Evolutionary conservation across 2,888 invertebrate genomes (phyloP), one percentile per base, ranked within the genome.

Genomic region (Cylindroiulus punctatus): DNA sequence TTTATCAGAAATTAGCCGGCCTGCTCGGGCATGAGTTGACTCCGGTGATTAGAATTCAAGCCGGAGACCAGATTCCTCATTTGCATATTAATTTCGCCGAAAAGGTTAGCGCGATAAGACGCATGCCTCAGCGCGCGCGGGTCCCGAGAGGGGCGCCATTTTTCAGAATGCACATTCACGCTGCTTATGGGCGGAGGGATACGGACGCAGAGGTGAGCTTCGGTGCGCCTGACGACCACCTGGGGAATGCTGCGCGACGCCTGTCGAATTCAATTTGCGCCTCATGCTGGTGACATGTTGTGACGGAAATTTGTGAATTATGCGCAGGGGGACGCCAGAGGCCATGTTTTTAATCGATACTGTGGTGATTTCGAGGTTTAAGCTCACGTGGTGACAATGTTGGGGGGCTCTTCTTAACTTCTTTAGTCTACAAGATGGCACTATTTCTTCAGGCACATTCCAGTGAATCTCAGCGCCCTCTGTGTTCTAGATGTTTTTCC

Each of bases 11-110:
- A n/a, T 57, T 57, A 57, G 57, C 57, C 17, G 17, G 17, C 17
- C 3, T 17, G 0, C 52, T 52, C 52, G 52, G 52, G 52, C 52
- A 52, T 19, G 5, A 17, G 52, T 52, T 52, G 52, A 52, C 52
- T 52, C 52, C 22, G n/a, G 57, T 22, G 57, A 57, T 57, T 57
- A 57, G 17, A 57, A 57, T 57, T 57, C 57, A 57, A 57, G 57
- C 57, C 57, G 7, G 57, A 57, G 57, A 57, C 57, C 57, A 57
- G 57, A 57, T 57, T 57, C 57, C 22, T n/a, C n/a, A 57, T 57
- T 57, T 57, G 57, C 57, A 57, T 57, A 57, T 57, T 57, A n/a
- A 57, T 57, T 57, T 57, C 57, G 57, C 17, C 57, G 57, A 57
- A 57, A 57, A 57, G 57, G 57, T 57, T 22, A 22, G 57, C 57